Evolutionary conservation across 2,797 vertebrate species (phyloP).

Genomic region (Halcyon chelicuti): DNA sequence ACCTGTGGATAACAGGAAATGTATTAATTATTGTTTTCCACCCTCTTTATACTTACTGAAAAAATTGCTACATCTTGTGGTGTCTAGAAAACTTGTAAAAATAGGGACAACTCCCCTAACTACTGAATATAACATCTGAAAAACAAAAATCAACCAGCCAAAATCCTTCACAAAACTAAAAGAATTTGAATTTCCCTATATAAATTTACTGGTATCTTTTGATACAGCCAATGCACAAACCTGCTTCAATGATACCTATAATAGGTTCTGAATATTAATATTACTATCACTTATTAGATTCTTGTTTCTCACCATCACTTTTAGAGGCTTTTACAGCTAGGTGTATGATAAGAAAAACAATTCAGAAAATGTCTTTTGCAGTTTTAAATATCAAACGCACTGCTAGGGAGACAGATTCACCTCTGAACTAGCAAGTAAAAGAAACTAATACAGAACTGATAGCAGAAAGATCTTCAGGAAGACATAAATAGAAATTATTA

Average conservation of each 20-base stretch:
- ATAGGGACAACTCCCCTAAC: neutral
- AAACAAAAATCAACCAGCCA: neutral
- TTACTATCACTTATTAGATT: neutral
- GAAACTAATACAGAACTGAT: neutral
- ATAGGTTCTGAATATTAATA: neutral
- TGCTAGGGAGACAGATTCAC: neutral
- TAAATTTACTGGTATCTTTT: neutral
- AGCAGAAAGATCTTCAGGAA: neutral
- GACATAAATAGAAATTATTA: neutral
- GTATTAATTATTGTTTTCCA: neutral
- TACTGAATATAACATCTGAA: neutral
- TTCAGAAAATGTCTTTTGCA: neutral
- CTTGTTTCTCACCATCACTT: neutral
- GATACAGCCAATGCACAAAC: neutral
- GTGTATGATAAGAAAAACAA: neutral
- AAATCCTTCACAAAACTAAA: neutral
- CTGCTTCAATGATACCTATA: neutral
- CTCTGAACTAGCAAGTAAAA: neutral
- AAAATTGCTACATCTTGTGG: neutral
- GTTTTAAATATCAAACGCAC: neutral
- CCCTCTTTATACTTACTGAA: neutral
- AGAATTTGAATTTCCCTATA: neutral
- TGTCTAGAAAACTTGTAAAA: neutral
- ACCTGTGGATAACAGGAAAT: neutral
- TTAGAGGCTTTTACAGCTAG: neutral